These are phyloP conservation scores for Drosophila arizonae DNA, from an alignment of 1,140 invertebrate species.

Conservation along the genomic window DNA sequence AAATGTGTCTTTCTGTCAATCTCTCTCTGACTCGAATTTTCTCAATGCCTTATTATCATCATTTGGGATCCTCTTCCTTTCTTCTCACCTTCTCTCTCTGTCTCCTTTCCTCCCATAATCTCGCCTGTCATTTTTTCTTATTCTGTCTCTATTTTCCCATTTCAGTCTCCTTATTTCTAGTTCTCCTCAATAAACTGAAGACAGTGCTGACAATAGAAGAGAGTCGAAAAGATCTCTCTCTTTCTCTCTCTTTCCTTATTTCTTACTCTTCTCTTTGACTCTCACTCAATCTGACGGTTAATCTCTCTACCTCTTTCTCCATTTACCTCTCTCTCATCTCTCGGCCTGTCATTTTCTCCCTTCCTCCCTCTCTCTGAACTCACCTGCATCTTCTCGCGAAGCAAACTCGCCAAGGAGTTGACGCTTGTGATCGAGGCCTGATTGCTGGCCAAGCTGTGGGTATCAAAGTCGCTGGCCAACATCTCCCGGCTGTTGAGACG, in stretches of 20 bases:
- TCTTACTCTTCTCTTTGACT: not conserved
- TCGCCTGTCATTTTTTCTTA: not conserved
- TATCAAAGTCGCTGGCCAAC: constrained; percentile 80
- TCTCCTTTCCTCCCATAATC: no score
- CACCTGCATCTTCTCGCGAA: constrained; percentile 92
- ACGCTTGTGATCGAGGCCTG: constrained; percentile 89
- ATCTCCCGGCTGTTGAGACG: constrained; percentile 81
- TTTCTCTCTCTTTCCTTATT: not conserved
- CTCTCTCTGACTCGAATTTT: not conserved
- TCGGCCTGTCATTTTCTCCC: not conserved
- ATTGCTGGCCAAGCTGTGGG: constrained; percentile 79
- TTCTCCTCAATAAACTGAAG: not conserved
- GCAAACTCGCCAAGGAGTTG: constrained; percentile 91
- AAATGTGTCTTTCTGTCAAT: not conserved
- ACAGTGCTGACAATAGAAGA: no score
- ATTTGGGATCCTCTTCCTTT: no score
- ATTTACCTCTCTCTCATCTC: no score
- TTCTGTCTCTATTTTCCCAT: not conserved
- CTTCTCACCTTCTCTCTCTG: not conserved
- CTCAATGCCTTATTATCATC: not conserved
- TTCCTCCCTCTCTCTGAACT: constrained; percentile 22
- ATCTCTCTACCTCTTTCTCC: not conserved
- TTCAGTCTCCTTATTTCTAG: not conserved
- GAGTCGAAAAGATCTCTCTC: not conserved
- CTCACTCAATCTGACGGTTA: not conserved